phyloP scores from a whole-genome alignment of 2,888 invertebrate species.

The Cryptus armator region DNA sequence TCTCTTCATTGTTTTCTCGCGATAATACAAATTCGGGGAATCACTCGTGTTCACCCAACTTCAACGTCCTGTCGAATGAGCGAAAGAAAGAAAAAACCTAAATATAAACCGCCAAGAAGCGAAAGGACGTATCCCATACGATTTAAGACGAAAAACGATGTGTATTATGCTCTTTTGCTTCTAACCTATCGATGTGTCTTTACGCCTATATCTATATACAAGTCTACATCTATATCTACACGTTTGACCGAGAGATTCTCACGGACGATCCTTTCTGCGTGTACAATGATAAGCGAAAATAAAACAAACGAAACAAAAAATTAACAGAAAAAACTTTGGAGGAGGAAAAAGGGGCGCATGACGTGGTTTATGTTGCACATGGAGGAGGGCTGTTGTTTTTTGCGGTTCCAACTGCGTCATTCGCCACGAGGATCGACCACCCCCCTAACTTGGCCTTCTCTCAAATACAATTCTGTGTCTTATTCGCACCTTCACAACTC shows the following conservation, averaged over 20 bases:
- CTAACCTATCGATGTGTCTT: too few species aligned
- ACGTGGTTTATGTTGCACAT: background rate
- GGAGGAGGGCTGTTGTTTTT: slow-evolving; percentile 2
- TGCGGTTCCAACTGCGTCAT: background rate
- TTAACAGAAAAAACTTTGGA: background rate
- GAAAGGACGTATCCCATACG: too few species aligned
- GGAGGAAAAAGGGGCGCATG: background rate
- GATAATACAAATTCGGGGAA: slow-evolving; percentile 6
- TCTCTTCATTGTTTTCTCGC: background rate
- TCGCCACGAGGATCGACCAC: background rate
- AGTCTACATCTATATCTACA: background rate
- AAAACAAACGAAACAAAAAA: background rate
- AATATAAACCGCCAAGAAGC: too few species aligned
- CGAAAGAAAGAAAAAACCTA: too few species aligned
- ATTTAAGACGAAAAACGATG: too few species aligned
- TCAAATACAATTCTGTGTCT: background rate
- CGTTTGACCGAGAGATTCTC: background rate
- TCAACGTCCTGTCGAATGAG: too few species aligned
- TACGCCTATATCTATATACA: too few species aligned
- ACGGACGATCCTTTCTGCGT: background rate
- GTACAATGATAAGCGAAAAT: background rate
- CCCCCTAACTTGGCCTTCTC: background rate
- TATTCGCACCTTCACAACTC: background rate
- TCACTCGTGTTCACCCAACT: background rate
- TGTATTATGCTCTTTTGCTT: too few species aligned